These are phyloP conservation scores for Lottia scabra DNA, from an alignment of 2,888 invertebrate species.

Conservation along the genomic window DNA sequence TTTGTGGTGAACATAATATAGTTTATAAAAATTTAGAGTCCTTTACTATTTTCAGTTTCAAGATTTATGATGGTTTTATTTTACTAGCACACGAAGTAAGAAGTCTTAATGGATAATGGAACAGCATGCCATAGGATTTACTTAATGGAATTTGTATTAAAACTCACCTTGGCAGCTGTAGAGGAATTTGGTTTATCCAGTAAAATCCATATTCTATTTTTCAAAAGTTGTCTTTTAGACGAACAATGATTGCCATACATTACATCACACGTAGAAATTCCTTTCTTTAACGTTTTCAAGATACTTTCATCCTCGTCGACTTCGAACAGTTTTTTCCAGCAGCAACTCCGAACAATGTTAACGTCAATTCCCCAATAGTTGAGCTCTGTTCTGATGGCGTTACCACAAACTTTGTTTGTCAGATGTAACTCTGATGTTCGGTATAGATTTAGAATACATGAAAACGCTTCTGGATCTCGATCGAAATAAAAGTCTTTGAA, in stretches of 20 bases:
- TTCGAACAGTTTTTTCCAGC: conserved; percentile 29
- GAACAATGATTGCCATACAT: neutral
- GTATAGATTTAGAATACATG: conserved; percentile 37
- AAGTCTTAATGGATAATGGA: too few relatives aligned
- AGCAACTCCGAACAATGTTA: conserved; percentile 34
- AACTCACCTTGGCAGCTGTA: conserved; percentile 18
- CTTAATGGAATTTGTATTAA: neutral
- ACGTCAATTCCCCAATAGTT: conserved; percentile 39
- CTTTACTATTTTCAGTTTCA: too few relatives aligned
- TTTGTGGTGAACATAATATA: too few relatives aligned
- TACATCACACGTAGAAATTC: conserved; percentile 3
- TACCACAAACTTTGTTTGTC: conserved; percentile 39
- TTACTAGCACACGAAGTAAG: too few relatives aligned
- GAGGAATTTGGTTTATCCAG: conserved; percentile 21
- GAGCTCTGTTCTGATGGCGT: conserved; percentile 37
- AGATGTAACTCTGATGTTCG: conserved; percentile 39
- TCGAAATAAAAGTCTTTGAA: conserved; percentile 36
- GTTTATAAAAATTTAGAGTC: too few relatives aligned
- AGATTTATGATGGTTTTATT: too few relatives aligned
- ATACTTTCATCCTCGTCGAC: conserved; percentile 12
- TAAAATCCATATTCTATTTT: conserved; percentile 12
- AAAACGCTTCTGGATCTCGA: conserved; percentile 38
- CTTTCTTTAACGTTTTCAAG: conserved; percentile 4
- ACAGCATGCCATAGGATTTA: too few relatives aligned
- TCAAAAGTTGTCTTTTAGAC: neutral